Evolutionary conservation across 2,888 invertebrate genomes (phyloP), one percentile per base, ranked within the genome.

Genomic region (Laspeyria flexula): DNA sequence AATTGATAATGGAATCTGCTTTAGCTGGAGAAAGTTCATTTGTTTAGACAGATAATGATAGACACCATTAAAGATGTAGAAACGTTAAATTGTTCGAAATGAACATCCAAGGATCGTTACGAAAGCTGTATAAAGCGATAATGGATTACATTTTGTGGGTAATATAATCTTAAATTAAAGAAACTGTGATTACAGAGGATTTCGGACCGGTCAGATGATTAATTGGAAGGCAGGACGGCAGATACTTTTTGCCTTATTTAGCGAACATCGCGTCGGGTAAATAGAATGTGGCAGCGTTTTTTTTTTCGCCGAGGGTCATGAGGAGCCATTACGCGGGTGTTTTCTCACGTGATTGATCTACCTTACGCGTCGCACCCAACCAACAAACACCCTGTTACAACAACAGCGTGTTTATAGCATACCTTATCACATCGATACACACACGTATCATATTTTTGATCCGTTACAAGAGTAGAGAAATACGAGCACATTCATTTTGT

Each of bases 161-260:
- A 64, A 66, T 68, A 68, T 75, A 71, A 80, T 80, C 73, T 78
- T 70, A 77, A 81, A 79, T 80, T 75, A 79, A 75, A 74, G 75
- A 75, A 76, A 69, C 73, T 70, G 71, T 76, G 79, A 78, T 81
- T 77, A 77, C 74, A 66, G 73, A 70, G 71, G n/a, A n/a, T 65
- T 65, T 68, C 70, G 71, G 68, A 51, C 43, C 69, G 73, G 73
- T 61, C 61, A 69, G 74, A 81, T 85, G 85, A 88, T 86, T 85
- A 87, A 87, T 86, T 79, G 80, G 75, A 60, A 52, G 60, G 60
- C 71, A 61, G 65, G 37, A 42, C 65, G 70, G 68, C 73, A 76
- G 71, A 77, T 79, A 82, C 81, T 85, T 88, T 87, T 88, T 85
- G 85, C 84, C 73, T 81, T 86, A 84, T 86, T 88, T 86, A 83